Evolutionary conservation across 2,797 vertebrate genomes (phyloP).

Genomic region (Lithobates sylvaticus): DNA sequence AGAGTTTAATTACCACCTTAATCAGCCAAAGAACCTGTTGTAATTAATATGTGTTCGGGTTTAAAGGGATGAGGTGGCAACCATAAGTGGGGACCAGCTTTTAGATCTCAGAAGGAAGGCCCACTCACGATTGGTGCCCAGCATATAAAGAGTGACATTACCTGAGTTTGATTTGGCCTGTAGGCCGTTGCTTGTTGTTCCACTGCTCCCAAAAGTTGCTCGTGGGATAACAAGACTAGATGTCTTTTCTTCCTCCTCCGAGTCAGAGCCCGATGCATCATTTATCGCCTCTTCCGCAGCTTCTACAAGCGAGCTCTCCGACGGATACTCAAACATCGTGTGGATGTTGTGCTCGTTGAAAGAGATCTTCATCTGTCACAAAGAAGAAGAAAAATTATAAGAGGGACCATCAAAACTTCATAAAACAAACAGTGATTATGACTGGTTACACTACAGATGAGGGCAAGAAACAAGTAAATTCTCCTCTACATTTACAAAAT

Average conservation of each 20-base stretch:
- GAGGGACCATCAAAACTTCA: too few relatives aligned
- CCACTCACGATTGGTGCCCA: neutral
- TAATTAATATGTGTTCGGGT: too few relatives aligned
- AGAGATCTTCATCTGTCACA: constrained; percentile 92
- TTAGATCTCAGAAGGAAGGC: too few relatives aligned
- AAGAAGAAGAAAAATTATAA: neutral
- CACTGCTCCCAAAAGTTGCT: constrained; percentile 73
- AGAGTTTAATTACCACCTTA: too few relatives aligned
- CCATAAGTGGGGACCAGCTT: too few relatives aligned
- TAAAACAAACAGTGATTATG: too few relatives aligned
- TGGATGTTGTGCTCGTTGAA: constrained; percentile 93
- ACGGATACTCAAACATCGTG: constrained; percentile 94
- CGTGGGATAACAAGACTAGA: constrained; percentile 80
- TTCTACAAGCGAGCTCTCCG: constrained; percentile 86
- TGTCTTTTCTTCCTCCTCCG: constrained; percentile 69
- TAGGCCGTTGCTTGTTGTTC: constrained; percentile 74
- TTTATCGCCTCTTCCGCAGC: constrained; percentile 79
- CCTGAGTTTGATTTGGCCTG: constrained; percentile 70
- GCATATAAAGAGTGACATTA: constrained; percentile 56
- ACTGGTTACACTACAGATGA: too few relatives aligned
- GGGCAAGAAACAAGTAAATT: too few relatives aligned
- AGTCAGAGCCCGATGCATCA: constrained; percentile 53
- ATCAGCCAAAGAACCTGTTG: too few relatives aligned
- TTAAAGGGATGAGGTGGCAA: too few relatives aligned
- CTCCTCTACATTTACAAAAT: too few relatives aligned